Evolutionary conservation across 2,888 invertebrate genomes (phyloP).

Genomic region (Lucinisca nassula): DNA sequence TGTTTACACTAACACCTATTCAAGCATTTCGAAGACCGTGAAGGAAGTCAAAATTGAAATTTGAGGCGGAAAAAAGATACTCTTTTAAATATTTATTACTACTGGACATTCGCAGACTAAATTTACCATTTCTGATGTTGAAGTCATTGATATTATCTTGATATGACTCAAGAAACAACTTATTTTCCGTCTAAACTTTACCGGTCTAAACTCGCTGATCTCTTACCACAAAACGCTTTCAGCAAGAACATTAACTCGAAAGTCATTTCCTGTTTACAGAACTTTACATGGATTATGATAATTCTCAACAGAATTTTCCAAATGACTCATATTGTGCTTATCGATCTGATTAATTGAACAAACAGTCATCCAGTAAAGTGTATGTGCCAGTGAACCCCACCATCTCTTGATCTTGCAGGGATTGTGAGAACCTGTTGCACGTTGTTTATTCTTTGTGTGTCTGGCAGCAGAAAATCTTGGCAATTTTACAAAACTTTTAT

Average conservation of each 20-base stretch:
- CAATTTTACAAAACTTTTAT: neutral
- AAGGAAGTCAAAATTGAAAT: neutral
- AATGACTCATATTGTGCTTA: neutral
- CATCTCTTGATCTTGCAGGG: neutral
- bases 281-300: constrained; percentile 6
- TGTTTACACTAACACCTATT: neutral
- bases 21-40: neutral
- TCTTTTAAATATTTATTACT: neutral
- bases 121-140: neutral
- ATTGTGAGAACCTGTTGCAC: neutral
- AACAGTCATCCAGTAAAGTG: neutral
- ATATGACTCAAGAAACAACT: too few species aligned
- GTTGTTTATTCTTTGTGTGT: neutral
- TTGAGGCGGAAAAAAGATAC: neutral
- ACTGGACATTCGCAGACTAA: neutral
- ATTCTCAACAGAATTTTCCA: neutral
- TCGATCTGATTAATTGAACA: neutral
- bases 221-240: too few species aligned
- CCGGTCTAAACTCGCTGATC: too few species aligned
- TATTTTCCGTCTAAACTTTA: too few species aligned
- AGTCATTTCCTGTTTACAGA: neutral
- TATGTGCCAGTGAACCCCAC: neutral
- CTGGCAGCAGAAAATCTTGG: neutral
- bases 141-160: neutral
- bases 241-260: neutral